A percentile compares a stretch with the other conserved stretches of the same genome.
These are phyloP conservation scores for Ochotona curzoniae DNA, from an alignment of 2,113 vertebrate species.

Conservation along the genomic window DNA sequence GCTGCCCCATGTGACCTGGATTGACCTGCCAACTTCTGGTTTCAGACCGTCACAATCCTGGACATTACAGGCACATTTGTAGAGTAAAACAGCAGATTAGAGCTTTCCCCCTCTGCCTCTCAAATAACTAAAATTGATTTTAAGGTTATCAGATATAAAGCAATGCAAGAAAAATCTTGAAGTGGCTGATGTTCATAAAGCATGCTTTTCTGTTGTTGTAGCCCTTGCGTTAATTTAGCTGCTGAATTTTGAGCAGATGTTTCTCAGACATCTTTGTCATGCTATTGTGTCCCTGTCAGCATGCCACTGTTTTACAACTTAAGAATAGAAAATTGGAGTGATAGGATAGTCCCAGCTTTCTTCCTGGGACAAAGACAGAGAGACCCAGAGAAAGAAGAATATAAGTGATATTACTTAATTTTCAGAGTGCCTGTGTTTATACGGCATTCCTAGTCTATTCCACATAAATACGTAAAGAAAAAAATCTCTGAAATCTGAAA, in stretches of 20 bases:
- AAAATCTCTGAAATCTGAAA: background rate
- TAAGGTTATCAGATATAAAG: background rate
- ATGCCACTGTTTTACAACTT: background rate
- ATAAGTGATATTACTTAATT: background rate
- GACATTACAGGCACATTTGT: too few relatives aligned
- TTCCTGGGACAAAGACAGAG: background rate
- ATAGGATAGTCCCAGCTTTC: background rate
- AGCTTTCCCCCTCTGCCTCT: too few relatives aligned
- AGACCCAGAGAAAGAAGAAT: background rate
- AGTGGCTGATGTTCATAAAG: background rate
- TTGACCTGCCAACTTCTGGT: too few relatives aligned
- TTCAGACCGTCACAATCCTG: too few relatives aligned
- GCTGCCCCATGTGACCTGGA: too few relatives aligned
- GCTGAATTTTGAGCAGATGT: slow-evolving; percentile 41
- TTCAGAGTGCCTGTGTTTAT: background rate
- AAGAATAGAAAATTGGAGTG: background rate
- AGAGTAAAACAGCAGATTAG: too few relatives aligned
- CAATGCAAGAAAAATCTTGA: background rate
- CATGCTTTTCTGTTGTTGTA: background rate
- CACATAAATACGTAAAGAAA: background rate
- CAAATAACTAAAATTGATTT: too few relatives aligned
- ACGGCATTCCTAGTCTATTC: background rate
- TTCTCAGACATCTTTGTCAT: background rate
- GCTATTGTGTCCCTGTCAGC: background rate
- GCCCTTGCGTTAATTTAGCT: background rate